These are phyloP conservation scores for Burhinus oedicnemus DNA, from an alignment of 2,113 vertebrate genomes.

Conservation along the genomic window DNA sequence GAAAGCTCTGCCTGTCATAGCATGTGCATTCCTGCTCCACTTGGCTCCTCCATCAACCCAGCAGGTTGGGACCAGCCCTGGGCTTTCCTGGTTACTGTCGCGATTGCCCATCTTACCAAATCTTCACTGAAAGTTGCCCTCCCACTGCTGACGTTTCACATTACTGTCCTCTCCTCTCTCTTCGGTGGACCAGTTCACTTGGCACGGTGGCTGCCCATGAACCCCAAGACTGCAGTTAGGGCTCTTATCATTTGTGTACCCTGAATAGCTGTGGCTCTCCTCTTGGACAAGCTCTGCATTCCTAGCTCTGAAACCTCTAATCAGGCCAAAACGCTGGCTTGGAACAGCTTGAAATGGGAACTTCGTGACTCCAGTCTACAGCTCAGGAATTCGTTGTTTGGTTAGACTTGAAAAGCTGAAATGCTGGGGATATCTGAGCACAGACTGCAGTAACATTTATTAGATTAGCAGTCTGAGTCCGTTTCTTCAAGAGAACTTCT, in stretches of 20 bases:
- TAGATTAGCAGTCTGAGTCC: background rate
- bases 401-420: background rate
- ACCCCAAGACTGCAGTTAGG: background rate
- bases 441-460: background rate
- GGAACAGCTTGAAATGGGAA: constrained; percentile 20
- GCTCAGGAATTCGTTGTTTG: constrained; percentile 36
- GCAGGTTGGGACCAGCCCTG: background rate
- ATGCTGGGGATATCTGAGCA: background rate
- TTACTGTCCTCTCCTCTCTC: background rate
- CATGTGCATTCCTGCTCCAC: background rate
- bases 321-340: background rate
- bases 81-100: background rate
- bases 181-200: background rate
- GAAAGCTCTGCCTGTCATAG: background rate
- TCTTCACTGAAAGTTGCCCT: background rate
- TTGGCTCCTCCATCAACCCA: background rate
- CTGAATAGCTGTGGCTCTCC: constrained; percentile 7
- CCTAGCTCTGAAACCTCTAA: constrained; percentile 20
- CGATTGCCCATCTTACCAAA: background rate
- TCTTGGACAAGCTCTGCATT: constrained; percentile 22
- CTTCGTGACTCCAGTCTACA: background rate
- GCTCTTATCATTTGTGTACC: background rate
- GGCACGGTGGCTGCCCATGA: background rate
- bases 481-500: background rate
- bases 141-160: background rate